Conservation (phyloP, 2,797 vertebrate species). For the Peromyscus nudipes region DNA sequence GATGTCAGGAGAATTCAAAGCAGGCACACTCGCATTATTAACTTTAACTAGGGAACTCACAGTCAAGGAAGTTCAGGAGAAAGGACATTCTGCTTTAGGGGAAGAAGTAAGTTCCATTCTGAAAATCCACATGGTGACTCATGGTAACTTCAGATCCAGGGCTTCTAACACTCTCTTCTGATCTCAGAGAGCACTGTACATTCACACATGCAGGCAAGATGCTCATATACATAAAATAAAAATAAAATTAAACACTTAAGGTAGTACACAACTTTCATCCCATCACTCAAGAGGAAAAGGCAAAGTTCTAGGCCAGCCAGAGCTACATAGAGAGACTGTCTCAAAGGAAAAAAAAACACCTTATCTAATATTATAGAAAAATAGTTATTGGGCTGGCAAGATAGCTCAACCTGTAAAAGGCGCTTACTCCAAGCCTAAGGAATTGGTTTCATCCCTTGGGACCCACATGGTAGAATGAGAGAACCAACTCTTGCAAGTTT, state of each 20-base stretch:
- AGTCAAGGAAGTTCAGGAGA: background rate
- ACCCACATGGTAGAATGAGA: background rate
- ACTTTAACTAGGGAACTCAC: background rate
- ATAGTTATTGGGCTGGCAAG: background rate
- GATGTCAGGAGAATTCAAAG: background rate
- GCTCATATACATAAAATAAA: background rate
- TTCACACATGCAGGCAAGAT: background rate
- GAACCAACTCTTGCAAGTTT: background rate
- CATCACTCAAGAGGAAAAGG: background rate
- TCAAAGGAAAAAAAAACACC: background rate
- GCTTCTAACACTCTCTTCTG: background rate
- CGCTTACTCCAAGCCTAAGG: background rate
- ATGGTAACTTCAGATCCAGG: background rate
- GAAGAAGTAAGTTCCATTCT: background rate
- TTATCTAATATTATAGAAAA: background rate
- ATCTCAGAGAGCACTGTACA: background rate
- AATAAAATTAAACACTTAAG: background rate
- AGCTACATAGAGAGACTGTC: background rate
- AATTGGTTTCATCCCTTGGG: background rate
- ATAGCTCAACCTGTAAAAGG: background rate
- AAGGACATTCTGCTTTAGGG: background rate
- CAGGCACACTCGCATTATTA: background rate
- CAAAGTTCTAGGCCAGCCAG: background rate
- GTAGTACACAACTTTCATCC: background rate
- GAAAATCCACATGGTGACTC: background rate